Evolutionary conservation across 1,140 invertebrate genomes (phyloP).

Genomic region (Idris sp.): DNA sequence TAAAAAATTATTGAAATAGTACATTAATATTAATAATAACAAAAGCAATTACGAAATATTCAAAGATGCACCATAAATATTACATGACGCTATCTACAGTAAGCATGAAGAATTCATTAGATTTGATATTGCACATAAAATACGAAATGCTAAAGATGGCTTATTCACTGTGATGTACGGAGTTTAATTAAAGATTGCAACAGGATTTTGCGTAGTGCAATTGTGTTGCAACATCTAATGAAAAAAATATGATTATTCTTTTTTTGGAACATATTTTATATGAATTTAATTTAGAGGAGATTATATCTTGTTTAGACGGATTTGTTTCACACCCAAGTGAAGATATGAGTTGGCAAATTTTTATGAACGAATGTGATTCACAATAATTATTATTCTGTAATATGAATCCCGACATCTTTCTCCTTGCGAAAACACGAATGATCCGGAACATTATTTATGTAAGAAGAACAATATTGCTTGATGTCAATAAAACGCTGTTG

Average conservation of each 20-base stretch:
- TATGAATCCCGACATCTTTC: neutral
- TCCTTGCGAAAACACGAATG: conserved; percentile 24
- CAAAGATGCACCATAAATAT: neutral
- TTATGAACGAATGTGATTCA: conserved; percentile 6
- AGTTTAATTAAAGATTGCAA: too few species aligned
- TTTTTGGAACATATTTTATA: too few species aligned
- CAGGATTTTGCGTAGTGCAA: too few species aligned
- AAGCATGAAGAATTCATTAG: conserved; percentile 39
- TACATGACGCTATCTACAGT: neutral
- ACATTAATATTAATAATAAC: neutral
- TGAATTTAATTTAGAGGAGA: too few species aligned
- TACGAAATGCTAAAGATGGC: too few species aligned
- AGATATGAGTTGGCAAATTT: too few species aligned
- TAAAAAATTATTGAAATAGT: too few species aligned
- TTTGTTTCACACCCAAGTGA: neutral
- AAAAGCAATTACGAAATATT: conserved; percentile 8
- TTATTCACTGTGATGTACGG: neutral
- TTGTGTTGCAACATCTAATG: too few species aligned
- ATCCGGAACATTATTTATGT: conserved; percentile 45
- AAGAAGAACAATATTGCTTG: conserved; percentile 45
- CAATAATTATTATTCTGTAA: conserved; percentile 16
- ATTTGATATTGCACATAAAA: too few species aligned
- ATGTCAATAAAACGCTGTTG: conserved; percentile 47
- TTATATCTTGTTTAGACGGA: too few species aligned
- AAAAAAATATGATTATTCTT: too few species aligned